Evolutionary conservation across 2,888 invertebrate genomes (phyloP), one percentile per base, ranked within the genome.

Genomic region (Philereme transversata): DNA sequence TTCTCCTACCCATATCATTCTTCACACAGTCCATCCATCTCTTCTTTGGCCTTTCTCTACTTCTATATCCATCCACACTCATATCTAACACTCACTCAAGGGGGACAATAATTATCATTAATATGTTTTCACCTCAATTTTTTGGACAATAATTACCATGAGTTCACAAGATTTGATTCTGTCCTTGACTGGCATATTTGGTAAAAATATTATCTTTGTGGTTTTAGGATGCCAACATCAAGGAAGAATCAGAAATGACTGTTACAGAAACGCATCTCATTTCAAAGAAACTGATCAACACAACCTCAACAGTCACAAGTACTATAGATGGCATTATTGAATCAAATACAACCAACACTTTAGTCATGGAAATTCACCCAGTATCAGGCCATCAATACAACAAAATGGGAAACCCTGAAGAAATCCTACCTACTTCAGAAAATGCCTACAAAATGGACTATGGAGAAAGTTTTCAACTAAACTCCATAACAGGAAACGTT

Each of bases 401-500:
- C 1, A 83, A 81, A 71, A 75, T 84, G 41, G 72, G 74, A 0
- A 85, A 84, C 51, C 86, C 89, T 1, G 90, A 90, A 71, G 86
- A 87, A 74, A 90, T 91, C 22, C 65, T 90, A 44, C 82, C 90
- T 4, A 88, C 84, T 0, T 66, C 74, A 4, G 67, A 68, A n/a
- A 67, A 78, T 11, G 22, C 1, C 22, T 70, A 77, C 22, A 55
- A 64, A 38, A 69, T 73, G 60, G 75, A 81, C 4, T 82, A 77
- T 40, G 74, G 79, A 51, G 83, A 87, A 5, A 68, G 79, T 8
- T 91, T 89, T 51, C 89, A 88, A 72, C 70, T 92, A 0, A 92
- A 92, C 67, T 91, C 91, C 3, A 91, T 92, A 46, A 91, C 92
- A 3, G 88, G 91, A 0, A 84, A 91, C 59, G 78, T 86, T 4